These are phyloP conservation scores for Indicator maculatus DNA, from an alignment of 2,113 vertebrate genomes.

Conservation along the genomic window DNA sequence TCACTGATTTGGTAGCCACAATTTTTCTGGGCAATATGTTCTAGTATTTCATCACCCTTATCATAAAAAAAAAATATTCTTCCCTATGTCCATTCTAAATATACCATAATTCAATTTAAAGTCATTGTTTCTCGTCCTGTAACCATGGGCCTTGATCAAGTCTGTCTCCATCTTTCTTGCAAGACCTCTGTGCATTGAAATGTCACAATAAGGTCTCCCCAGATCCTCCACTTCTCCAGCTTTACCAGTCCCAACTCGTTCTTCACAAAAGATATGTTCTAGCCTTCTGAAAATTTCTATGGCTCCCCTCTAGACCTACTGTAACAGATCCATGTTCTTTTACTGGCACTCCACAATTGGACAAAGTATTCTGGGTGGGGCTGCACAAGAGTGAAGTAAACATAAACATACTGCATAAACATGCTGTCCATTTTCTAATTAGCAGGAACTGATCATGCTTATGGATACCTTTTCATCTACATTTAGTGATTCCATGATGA, in stretches of 20 bases:
- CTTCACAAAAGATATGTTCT: neutral
- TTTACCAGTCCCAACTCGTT: rapidly evolving
- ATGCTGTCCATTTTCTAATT: neutral
- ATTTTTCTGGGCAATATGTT: neutral
- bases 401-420: neutral
- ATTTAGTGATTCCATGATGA: neutral
- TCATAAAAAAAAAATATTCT: neutral
- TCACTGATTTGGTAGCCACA: neutral
- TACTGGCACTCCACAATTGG: neutral
- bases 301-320: neutral
- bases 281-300: neutral
- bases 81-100: neutral
- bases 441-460: neutral
- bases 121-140: neutral
- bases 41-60: neutral
- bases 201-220: rapidly evolving
- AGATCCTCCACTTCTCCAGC: neutral
- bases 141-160: neutral
- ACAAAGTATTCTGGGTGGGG: neutral
- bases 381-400: neutral
- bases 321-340: neutral
- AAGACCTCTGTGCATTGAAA: neutral
- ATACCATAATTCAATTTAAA: neutral
- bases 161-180: neutral
- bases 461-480: neutral